Percentiles rank a stretch among this genome's conserved stretches.
Evolutionary conservation across 2,797 vertebrate species (phyloP).

Genomic region (Cossypha dichroa): DNA sequence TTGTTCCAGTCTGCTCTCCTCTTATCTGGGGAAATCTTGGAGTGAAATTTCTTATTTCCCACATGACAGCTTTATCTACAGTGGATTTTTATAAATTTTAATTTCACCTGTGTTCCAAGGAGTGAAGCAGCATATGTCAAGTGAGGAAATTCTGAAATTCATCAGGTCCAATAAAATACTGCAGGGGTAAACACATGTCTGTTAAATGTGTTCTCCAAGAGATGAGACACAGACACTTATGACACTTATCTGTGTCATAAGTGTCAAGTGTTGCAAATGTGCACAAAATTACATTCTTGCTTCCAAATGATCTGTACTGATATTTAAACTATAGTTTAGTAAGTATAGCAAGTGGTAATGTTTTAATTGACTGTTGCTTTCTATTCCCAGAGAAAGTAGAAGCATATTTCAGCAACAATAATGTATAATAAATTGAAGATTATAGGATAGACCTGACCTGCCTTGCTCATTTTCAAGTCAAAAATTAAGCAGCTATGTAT

Average conservation of each 20-base stretch:
- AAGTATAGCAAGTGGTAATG: not conserved
- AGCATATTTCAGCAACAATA: not conserved
- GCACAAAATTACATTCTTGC: not conserved
- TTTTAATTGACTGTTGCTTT: not conserved
- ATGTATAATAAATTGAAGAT: not conserved
- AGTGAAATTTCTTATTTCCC: not conserved
- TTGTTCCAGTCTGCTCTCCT: rapidly evolving
- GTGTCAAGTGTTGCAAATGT: not conserved
- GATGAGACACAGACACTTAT: not conserved
- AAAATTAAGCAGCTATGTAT: not conserved
- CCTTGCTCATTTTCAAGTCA: not conserved
- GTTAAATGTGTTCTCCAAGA: not conserved
- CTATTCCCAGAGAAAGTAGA: not conserved
- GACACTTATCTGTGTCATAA: not conserved
- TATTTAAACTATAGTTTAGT: too few species aligned
- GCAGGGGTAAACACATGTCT: not conserved
- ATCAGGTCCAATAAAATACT: not conserved
- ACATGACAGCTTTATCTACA: not conserved
- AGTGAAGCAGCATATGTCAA: not conserved
- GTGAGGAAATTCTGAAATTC: not conserved
- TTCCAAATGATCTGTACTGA: not conserved
- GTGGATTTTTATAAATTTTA: not conserved
- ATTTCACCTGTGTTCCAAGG: not conserved
- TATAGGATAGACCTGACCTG: not conserved
- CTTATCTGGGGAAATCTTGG: not conserved